Percentiles rank a stretch among this genome's conserved stretches.
Conservation (phyloP, 1,140 invertebrate genomes). For the Drosophila lacteicornis region DNA sequence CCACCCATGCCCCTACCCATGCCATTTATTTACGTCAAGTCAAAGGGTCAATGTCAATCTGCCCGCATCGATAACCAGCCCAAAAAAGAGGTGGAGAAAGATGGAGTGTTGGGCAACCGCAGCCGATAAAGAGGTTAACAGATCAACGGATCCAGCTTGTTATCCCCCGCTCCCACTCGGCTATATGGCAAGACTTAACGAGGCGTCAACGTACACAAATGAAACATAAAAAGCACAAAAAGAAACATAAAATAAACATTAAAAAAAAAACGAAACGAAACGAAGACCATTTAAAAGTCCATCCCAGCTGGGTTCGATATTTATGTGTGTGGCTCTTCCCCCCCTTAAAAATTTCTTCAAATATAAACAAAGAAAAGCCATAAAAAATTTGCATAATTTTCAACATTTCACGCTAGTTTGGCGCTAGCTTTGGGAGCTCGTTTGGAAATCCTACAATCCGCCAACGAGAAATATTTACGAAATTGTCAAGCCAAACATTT, state of each 20-base stretch:
- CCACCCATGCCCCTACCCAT: neutral
- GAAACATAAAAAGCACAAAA: slow-evolving; percentile 42
- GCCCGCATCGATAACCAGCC: slow-evolving; percentile 26
- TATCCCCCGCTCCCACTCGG: slow-evolving; percentile 9
- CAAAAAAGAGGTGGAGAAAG: slow-evolving; percentile 23
- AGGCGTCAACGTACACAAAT: slow-evolving; percentile 46
- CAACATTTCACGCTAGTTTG: slow-evolving; percentile 59
- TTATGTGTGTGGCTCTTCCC: slow-evolving; percentile 36
- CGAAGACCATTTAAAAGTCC: slow-evolving; percentile 29
- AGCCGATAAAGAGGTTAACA: slow-evolving; percentile 35
- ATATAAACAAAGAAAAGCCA: slow-evolving; percentile 66
- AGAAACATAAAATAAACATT: slow-evolving; percentile 14
- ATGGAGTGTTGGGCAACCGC: slow-evolving; percentile 34
- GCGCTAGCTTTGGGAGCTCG: slow-evolving; percentile 8
- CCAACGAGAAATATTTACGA: slow-evolving; percentile 69
- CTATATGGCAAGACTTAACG: slow-evolving; percentile 21
- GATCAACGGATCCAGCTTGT: slow-evolving; percentile 30
- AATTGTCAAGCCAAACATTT: slow-evolving; percentile 59
- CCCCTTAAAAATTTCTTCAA: slow-evolving; percentile 41
- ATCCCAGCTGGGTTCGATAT: slow-evolving; percentile 37
- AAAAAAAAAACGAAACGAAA: slow-evolving; percentile 18
- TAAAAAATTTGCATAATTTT: slow-evolving; percentile 71
- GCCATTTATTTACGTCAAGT: slow-evolving; percentile 52
- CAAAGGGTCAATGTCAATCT: slow-evolving; percentile 64
- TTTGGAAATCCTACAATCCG: slow-evolving; percentile 58